These are phyloP conservation scores for Eubasilissa splendida DNA, from an alignment of 2,888 invertebrate genomes.

Conservation along the genomic window DNA sequence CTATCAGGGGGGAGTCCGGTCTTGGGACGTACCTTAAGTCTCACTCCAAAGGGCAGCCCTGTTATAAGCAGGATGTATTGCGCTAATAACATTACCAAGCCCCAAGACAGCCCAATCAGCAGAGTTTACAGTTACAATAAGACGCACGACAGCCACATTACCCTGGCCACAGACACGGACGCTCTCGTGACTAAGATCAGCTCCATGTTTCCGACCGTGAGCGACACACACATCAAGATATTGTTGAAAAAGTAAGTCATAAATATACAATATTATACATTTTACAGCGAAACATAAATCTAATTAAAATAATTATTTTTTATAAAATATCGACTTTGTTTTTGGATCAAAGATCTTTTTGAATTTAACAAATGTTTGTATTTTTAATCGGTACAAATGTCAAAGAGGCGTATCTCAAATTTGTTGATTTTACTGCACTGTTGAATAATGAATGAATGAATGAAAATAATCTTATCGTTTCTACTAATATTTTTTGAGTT, in stretches of 20 bases:
- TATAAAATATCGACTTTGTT: too few relatives aligned
- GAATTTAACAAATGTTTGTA: too few relatives aligned
- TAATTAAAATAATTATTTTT: too few relatives aligned
- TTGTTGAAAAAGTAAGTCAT: slow-evolving; percentile 88
- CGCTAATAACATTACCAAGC: slow-evolving; percentile 67
- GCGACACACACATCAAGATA: slow-evolving; percentile 89
- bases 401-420: too few relatives aligned
- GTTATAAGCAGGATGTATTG: slow-evolving; percentile 63
- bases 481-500: too few relatives aligned
- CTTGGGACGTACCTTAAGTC: slow-evolving; percentile 68
- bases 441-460: too few relatives aligned
- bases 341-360: too few relatives aligned
- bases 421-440: too few relatives aligned
- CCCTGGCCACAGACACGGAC: slow-evolving; percentile 78
- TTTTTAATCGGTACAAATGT: too few relatives aligned
- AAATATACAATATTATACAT: too few relatives aligned
- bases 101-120: slow-evolving; percentile 77
- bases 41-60: slow-evolving; percentile 70
- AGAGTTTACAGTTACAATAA: slow-evolving; percentile 68
- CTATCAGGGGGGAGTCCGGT: slow-evolving; percentile 67
- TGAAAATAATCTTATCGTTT: too few relatives aligned
- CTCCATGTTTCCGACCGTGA: slow-evolving; percentile 92
- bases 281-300: too few relatives aligned
- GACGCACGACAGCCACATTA: slow-evolving; percentile 77
- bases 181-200: slow-evolving; percentile 85